Evolutionary conservation across 2,888 invertebrate genomes (phyloP), one percentile per base, ranked within the genome.

Genomic region (Sympetrum striolatum): DNA sequence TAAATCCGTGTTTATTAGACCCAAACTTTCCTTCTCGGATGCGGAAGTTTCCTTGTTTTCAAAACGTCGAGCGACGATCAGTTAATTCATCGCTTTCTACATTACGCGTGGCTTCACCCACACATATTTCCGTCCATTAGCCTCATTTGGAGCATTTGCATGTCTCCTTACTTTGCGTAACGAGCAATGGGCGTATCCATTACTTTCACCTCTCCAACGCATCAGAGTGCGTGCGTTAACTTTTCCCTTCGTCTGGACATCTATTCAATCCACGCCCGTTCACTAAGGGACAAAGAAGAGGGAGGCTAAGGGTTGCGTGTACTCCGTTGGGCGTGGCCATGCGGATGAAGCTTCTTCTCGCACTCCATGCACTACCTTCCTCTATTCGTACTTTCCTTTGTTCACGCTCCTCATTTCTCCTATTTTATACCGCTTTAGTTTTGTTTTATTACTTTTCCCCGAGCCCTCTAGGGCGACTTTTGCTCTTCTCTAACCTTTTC

Each of bases 191-290:
- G 73, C 73, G 73, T 73, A 31, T 73, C 73, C 73, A 86, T 86
- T 86, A 86, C 14, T 60, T 60, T 86, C 58, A 35, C 35, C 86
- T 86, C 82, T 44, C 48, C 53, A 31, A 82, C 82, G 35, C 58
- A 86, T 58, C 58, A 35, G 60, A 37, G 15, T 86, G 22, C 60
- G 86, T 86, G 60, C 31, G 58, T n/a, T 86, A 60, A 53, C 86
- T 37, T 53, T 86, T 86, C 35, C 18, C 58, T 10, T 60, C 86
- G 86, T 86, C 60, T 60, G 60, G 60, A 58, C 37, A 58, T 22
- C 86, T 35, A 86, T 86, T 86, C 86, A 86, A 35, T 37, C 22
- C 86, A 35, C 60, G 86, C 60, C 35, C 60, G 86, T 86, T 86
- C 82, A 48, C 22, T 12, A 0, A 35, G 35, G 58, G 35, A 60